Percentiles rank a stretch among this genome's conserved stretches.
Evolutionary conservation across 2,797 vertebrate genomes (phyloP).

Genomic region (Diceros bicornis): DNA sequence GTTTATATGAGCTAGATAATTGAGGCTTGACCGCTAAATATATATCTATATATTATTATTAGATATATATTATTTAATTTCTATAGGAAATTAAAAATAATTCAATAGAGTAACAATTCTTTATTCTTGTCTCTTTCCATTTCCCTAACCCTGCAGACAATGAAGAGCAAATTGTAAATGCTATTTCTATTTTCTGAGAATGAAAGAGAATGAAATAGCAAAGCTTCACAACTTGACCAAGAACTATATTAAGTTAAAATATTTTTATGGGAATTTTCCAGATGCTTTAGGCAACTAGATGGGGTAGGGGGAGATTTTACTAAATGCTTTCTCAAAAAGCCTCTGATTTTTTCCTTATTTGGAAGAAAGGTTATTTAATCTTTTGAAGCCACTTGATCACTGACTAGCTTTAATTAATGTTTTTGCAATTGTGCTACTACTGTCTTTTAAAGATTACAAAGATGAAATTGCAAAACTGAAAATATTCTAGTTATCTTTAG

Average conservation of each 20-base stretch:
- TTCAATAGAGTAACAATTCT: constrained; percentile 5
- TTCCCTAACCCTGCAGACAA: neutral
- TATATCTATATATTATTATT: neutral
- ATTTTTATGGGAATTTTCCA: constrained; percentile 44
- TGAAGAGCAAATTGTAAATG: neutral
- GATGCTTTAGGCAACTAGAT: neutral
- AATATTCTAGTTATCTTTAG: constrained; percentile 50
- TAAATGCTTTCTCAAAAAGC: constrained; percentile 37
- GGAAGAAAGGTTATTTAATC: neutral
- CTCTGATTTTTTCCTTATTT: constrained; percentile 29
- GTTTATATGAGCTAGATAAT: neutral
- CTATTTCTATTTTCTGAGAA: constrained; percentile 36
- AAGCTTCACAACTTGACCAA: constrained; percentile 14
- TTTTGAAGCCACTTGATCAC: constrained; percentile 57
- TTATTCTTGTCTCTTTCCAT: constrained; percentile 34
- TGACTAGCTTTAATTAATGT: constrained; percentile 41
- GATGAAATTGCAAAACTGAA: constrained; percentile 46
- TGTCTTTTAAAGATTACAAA: constrained; percentile 38
- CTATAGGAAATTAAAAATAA: constrained; percentile 20
- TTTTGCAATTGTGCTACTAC: neutral
- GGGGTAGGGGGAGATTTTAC: neutral
- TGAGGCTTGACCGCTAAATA: neutral
- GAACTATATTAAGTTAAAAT: constrained; percentile 42
- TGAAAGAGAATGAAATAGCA: neutral
- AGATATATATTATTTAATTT: neutral